Evolutionary conservation across 2,888 invertebrate genomes (phyloP).

Genomic region (Nudaria mundana): DNA sequence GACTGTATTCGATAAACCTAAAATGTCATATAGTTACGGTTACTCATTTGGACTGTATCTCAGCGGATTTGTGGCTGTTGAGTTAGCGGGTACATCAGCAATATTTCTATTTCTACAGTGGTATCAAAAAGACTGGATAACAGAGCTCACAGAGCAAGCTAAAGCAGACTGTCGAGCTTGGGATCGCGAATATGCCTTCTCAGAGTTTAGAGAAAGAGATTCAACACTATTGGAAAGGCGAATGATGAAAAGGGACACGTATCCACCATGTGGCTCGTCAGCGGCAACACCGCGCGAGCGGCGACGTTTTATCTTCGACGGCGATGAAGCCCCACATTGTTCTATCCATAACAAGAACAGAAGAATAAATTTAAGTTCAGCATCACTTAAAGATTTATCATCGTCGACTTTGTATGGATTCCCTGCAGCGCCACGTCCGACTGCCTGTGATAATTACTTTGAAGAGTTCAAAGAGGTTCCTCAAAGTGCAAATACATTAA

Average conservation of each 20-base stretch:
- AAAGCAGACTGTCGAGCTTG: slow-evolving; percentile 73
- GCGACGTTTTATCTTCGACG: slow-evolving; percentile 84
- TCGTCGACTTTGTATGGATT: slow-evolving; percentile 83
- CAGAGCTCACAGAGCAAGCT: slow-evolving; percentile 73
- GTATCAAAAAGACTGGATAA: slow-evolving; percentile 85
- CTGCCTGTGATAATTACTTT: slow-evolving; percentile 82
- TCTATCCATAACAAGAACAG: slow-evolving; percentile 79
- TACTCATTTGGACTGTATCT: slow-evolving; percentile 94
- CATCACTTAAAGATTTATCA: slow-evolving; percentile 81
- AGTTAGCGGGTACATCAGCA: slow-evolving; percentile 92
- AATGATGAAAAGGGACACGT: slow-evolving; percentile 73
- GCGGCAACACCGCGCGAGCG: slow-evolving; percentile 76
- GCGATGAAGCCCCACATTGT: slow-evolving; percentile 82
- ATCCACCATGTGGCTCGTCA: slow-evolving; percentile 66
- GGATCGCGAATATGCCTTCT: slow-evolving; percentile 76
- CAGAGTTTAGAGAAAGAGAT: slow-evolving; percentile 72
- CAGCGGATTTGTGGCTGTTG: slow-evolving; percentile 90
- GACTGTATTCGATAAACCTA: slow-evolving; percentile 88
- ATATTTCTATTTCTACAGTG: slow-evolving; percentile 93
- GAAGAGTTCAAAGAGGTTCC: slow-evolving; percentile 78
- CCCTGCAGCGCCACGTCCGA: slow-evolving; percentile 83
- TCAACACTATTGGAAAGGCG: slow-evolving; percentile 67
- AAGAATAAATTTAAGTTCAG: slow-evolving; percentile 75
- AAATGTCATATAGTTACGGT: slow-evolving; percentile 93
- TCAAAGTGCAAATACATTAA: slow-evolving; percentile 75